A percentile compares a stretch with the other conserved stretches of the same genome.
Conservation (phyloP, 2,888 invertebrate genomes). For the Chloromyia formosa region DNA sequence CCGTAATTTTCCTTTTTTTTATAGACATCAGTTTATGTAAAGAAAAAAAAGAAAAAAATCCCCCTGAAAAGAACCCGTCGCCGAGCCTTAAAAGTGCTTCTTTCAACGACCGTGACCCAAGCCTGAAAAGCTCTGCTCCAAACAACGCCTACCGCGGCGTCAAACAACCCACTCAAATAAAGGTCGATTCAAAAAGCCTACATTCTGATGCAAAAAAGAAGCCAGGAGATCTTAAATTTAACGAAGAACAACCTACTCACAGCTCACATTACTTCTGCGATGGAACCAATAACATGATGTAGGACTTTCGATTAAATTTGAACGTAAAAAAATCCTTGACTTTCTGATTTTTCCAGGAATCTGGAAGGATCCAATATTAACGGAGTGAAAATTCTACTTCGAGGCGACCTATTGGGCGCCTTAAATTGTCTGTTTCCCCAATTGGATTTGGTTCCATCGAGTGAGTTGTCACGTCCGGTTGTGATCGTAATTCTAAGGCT, state of each 20-base stretch:
- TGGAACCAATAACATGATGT: constrained; percentile 35
- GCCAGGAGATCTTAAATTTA: not conserved
- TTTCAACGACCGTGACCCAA: too few relatives aligned
- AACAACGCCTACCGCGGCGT: too few relatives aligned
- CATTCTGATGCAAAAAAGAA: too few relatives aligned
- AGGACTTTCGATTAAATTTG: not conserved
- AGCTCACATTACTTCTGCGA: constrained; percentile 25
- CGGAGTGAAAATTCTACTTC: constrained; percentile 46
- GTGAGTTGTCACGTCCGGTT: too few relatives aligned
- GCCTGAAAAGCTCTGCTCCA: too few relatives aligned
- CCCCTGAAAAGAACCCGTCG: too few relatives aligned
- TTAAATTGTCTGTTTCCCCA: constrained; percentile 48
- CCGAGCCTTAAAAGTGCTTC: too few relatives aligned
- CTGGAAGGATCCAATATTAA: constrained; percentile 34
- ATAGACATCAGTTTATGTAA: too few relatives aligned
- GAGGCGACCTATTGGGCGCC: constrained; percentile 49
- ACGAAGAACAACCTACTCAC: not conserved
- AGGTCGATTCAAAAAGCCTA: not conserved
- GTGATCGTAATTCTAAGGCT: too few relatives aligned
- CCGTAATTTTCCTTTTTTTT: too few relatives aligned
- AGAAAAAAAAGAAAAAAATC: too few relatives aligned
- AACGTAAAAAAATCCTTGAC: not conserved
- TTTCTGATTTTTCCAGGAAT: constrained; percentile 17
- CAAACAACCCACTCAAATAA: not conserved
- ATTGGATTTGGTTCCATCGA: constrained; percentile 44